Evolutionary conservation across 2,797 vertebrate genomes (phyloP).

Genomic region (Sarcophilus harrisii): DNA sequence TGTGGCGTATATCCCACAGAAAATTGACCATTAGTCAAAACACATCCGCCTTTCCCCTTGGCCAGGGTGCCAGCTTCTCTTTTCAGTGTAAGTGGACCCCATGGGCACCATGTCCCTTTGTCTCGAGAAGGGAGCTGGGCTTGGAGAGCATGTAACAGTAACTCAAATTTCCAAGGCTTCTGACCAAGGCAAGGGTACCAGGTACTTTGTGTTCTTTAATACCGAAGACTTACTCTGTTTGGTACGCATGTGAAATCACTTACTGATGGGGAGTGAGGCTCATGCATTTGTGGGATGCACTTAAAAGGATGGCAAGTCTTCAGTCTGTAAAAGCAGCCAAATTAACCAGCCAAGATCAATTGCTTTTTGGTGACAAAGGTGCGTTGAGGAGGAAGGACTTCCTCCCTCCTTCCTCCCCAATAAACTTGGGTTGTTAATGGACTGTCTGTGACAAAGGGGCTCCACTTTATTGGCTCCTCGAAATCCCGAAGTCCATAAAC

Average conservation of each 20-base stretch:
- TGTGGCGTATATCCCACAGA: not conserved
- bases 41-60: not conserved
- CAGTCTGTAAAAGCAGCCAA: constrained; percentile 74
- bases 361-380: constrained; percentile 80
- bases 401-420: constrained; percentile 51
- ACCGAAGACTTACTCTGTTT: not conserved
- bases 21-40: not conserved
- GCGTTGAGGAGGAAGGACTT: constrained; percentile 78
- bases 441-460: constrained; percentile 78
- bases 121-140: not conserved
- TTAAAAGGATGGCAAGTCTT: constrained; percentile 53
- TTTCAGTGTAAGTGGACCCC: not conserved
- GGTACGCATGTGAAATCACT: not conserved
- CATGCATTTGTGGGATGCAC: not conserved
- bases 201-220: not conserved
- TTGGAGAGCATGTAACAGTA: not conserved
- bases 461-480: constrained; percentile 76
- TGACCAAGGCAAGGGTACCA: not conserved
- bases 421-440: constrained; percentile 81
- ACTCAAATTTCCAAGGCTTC: not conserved
- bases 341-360: constrained; percentile 80
- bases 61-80: not conserved
- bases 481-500: constrained; percentile 80
- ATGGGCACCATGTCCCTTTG: not conserved
- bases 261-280: not conserved